Evolutionary conservation across 1,140 invertebrate genomes (phyloP).

Genomic region (Homarus americanus): DNA sequence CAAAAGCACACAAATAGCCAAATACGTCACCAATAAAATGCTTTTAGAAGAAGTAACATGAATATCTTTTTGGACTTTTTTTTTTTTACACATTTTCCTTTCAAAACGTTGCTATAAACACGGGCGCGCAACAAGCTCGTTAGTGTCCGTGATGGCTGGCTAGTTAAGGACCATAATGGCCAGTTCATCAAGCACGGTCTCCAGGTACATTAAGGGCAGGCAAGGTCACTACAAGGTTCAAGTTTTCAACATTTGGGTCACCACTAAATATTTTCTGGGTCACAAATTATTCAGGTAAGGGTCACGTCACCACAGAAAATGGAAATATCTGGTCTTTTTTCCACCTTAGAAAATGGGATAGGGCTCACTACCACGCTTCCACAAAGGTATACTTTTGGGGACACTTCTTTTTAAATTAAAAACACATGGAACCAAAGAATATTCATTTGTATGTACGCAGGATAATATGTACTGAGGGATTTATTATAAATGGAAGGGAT

Average conservation of each 20-base stretch:
- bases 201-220: constrained; percentile 56
- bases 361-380: constrained; percentile 68
- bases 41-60: constrained; percentile 72
- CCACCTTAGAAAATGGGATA: constrained; percentile 41
- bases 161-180: constrained; percentile 25
- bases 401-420: constrained; percentile 43
- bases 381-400: constrained; percentile 50
- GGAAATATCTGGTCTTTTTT: constrained; percentile 38
- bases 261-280: constrained; percentile 64
- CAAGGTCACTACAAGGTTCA: constrained; percentile 61
- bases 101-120: constrained; percentile 66
- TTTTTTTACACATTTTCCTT: constrained; percentile 62
- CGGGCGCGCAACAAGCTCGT: constrained; percentile 71
- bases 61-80: constrained; percentile 59
- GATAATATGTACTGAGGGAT: constrained; percentile 22
- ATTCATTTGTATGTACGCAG: constrained; percentile 54
- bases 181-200: constrained; percentile 66
- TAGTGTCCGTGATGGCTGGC: constrained; percentile 68
- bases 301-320: constrained; percentile 69
- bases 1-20: constrained; percentile 69
- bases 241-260: constrained; percentile 59
- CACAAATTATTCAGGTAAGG: constrained; percentile 56
- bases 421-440: constrained; percentile 73
- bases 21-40: constrained; percentile 72
- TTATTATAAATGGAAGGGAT: constrained; percentile 65